phyloP scores from a whole-genome alignment of 2,888 invertebrate species.

The Hemistola chrysoprasaria region DNA sequence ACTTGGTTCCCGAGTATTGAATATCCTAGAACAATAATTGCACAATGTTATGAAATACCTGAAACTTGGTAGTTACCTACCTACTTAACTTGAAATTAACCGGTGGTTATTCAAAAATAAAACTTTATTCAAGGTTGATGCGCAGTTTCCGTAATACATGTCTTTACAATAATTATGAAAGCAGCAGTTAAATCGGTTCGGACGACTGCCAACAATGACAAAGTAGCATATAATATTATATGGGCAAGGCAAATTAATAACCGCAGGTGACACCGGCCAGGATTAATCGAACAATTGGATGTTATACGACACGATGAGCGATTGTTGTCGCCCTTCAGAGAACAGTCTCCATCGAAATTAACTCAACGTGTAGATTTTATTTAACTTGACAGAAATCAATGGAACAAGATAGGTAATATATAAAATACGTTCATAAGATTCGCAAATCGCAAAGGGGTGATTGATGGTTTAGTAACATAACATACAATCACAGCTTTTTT shows the following conservation, averaged over 20 bases:
- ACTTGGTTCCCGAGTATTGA: too few relatives aligned
- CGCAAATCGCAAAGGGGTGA: too few relatives aligned
- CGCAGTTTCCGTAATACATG: constrained; percentile 47
- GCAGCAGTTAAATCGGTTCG: constrained; percentile 38
- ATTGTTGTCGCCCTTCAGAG: constrained; percentile 14
- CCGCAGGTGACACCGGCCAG: constrained; percentile 42
- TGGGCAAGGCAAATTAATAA: constrained; percentile 41
- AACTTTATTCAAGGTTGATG: constrained; percentile 40
- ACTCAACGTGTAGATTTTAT: too few relatives aligned
- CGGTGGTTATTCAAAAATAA: constrained; percentile 32
- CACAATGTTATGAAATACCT: too few relatives aligned
- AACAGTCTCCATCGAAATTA: constrained; percentile 10
- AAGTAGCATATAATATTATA: constrained; percentile 29
- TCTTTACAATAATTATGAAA: constrained; percentile 53
- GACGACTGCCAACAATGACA: constrained; percentile 38
- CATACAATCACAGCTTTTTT: too few relatives aligned
- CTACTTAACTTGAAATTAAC: too few relatives aligned
- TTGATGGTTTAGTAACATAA: too few relatives aligned
- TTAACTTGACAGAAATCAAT: too few relatives aligned
- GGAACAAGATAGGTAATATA: too few relatives aligned
- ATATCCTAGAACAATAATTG: constrained; percentile 1
- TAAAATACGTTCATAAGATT: too few relatives aligned
- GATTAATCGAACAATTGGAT: constrained; percentile 49
- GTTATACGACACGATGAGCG: constrained; percentile 30
- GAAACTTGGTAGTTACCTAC: too few relatives aligned